Conservation (phyloP, 2,797 vertebrate species). For the Chlorospingus flavigularis region DNA sequence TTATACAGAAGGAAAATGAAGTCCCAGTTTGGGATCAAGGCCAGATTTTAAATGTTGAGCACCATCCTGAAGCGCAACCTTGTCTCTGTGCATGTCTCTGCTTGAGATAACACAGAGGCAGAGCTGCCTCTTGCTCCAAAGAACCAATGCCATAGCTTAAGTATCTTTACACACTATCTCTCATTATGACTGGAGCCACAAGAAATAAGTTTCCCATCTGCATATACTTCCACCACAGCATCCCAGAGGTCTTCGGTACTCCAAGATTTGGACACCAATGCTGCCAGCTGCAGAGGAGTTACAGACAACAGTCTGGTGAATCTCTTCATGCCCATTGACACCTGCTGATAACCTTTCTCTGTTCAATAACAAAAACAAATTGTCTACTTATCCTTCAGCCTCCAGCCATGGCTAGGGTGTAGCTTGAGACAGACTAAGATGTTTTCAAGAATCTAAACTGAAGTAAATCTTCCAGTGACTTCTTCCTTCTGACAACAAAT, state of each 20-base stretch:
- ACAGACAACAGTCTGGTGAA: background rate
- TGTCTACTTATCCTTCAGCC: background rate
- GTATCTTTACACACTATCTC: background rate
- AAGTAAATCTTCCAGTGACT: background rate
- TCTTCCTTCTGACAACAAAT: background rate
- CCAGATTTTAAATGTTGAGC: background rate
- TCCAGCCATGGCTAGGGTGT: background rate
- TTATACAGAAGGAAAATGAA: background rate
- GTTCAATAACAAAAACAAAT: background rate
- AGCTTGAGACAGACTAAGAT: background rate
- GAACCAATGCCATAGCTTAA: fast-evolving
- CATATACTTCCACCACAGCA: background rate
- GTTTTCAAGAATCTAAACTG: background rate
- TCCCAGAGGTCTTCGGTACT: background rate
- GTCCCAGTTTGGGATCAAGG: background rate
- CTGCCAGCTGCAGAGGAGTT: background rate
- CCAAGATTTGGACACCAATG: background rate
- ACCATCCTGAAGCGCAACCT: background rate
- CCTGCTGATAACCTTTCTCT: background rate
- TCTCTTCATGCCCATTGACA: background rate
- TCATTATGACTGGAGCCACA: background rate
- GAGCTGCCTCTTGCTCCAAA: background rate
- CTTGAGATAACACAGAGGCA: background rate
- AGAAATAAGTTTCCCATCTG: background rate
- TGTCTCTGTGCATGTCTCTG: background rate